Evolutionary conservation across 1,140 invertebrate genomes (phyloP).

Genomic region (Oppia nitens): DNA sequence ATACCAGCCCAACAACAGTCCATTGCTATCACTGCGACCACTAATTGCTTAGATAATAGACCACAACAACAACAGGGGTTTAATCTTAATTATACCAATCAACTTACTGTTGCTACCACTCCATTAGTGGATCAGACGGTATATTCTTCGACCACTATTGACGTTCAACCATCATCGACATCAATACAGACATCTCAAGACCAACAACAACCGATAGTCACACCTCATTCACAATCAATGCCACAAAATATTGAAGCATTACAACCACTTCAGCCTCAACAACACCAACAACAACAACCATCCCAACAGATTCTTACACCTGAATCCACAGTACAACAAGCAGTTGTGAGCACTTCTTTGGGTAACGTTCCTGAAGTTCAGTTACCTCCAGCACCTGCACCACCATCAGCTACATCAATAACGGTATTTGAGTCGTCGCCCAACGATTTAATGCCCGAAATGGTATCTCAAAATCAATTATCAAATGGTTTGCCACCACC

Average conservation of each 20-base stretch:
- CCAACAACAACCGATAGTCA: background rate
- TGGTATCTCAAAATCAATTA: background rate
- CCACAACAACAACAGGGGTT: background rate
- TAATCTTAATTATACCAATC: background rate
- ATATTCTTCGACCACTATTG: background rate
- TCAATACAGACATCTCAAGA: background rate
- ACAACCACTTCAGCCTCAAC: conserved; percentile 7
- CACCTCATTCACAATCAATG: background rate
- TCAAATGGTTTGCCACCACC: background rate
- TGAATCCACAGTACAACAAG: background rate
- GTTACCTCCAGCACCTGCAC: background rate
- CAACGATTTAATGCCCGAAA: background rate
- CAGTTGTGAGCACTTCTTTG: background rate
- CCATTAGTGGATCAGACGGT: background rate
- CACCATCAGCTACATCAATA: background rate
- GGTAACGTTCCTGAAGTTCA: background rate
- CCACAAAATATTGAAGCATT: too few species aligned
- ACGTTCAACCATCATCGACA: background rate
- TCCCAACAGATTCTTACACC: background rate
- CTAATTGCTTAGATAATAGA: background rate
- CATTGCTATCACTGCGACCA: background rate
- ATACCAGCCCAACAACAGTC: background rate
- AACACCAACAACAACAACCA: conserved; percentile 1
- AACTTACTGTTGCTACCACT: background rate
- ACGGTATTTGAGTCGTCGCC: background rate